phyloP scores from a whole-genome alignment of 1,140 invertebrate genomes.

The Trichonephila clavata region DNA sequence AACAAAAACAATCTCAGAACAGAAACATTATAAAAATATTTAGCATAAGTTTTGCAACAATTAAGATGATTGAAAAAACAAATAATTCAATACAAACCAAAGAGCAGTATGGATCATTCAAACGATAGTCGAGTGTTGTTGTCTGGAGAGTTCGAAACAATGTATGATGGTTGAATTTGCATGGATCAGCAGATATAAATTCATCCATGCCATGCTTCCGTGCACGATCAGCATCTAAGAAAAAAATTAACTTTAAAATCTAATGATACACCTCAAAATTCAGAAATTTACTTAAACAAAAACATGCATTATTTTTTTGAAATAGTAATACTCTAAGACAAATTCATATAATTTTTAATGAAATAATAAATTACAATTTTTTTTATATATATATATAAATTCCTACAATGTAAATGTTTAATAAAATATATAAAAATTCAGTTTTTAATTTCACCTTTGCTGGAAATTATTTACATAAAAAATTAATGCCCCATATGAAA shows the following conservation, averaged over 20 bases:
- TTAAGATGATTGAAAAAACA: neutral
- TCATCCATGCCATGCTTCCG: slow-evolving; percentile 99
- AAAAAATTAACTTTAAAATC: neutral
- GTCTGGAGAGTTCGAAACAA: slow-evolving; percentile 96
- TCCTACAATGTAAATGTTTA: too few relatives aligned
- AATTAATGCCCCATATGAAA: too few relatives aligned
- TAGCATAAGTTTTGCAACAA: too few relatives aligned
- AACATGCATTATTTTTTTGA: neutral
- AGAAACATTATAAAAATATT: too few relatives aligned
- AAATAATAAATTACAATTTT: too few relatives aligned
- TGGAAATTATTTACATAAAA: too few relatives aligned
- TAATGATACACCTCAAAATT: neutral
- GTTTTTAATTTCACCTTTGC: too few relatives aligned
- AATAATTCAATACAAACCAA: slow-evolving; percentile 85
- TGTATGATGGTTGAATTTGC: slow-evolving; percentile 96
- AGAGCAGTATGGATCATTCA: slow-evolving; percentile 98
- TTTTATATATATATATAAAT: too few relatives aligned
- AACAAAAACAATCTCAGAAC: too few relatives aligned
- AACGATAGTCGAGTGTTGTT: slow-evolving; percentile 94
- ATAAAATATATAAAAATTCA: too few relatives aligned
- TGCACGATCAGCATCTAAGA: slow-evolving; percentile 93
- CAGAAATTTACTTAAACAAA: neutral
- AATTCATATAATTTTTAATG: too few relatives aligned
- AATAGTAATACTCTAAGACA: too few relatives aligned
- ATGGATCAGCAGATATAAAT: slow-evolving; percentile 98